Base-by-base conservation (phyloP, 2,797 vertebrate genomes). In the Gymnopithys bicolor region DNA sequence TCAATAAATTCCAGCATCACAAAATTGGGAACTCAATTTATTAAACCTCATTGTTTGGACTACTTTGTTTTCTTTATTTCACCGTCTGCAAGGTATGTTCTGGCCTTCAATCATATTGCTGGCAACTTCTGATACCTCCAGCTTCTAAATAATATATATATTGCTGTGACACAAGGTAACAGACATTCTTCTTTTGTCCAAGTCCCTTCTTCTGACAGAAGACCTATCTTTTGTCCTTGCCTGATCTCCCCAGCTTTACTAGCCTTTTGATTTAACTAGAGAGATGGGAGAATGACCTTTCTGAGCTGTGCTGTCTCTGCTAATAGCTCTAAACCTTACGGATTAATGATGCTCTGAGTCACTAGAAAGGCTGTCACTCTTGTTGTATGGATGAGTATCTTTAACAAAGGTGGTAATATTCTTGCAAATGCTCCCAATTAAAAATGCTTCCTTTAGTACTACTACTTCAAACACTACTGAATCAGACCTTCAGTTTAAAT, bases 401-500 rank as follows among this genome's bases (percentile, higher is more conserved):
- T 78, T 63, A 78, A 89, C 68, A 83, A 79, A 88, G 69, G 49
- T 2, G 1, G 58, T 32, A 87, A 87, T 52, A 91, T 39, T 90
- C 43, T 79, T 84, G 58, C 32, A 92, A 80, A 66, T 13, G 24
- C 59, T 93, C 62, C 68, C 32, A 82, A 49, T 5, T 86, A 87
- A 94, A 95, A 94, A 56, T 16, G 32, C 13, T 84, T 84, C 76
- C 73, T 88, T 95, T 67, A 70, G 73, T 78, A 75, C 63, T 84
- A 86, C 87, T 79, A 35, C 55, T 86, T 73, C 1, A 3, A 93
- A 86, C 15, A 84, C 51, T 73, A 90, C 67, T 64, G 79, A 95
- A 91, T 94, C 74, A 79, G 70, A 67, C 18, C 43, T 91, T 90
- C 59, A 28, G 33, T 56, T 91, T 73, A 88, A 95, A 90, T 39